Conservation (phyloP, 2,888 invertebrate genomes). For the Idaea dimidiata region DNA sequence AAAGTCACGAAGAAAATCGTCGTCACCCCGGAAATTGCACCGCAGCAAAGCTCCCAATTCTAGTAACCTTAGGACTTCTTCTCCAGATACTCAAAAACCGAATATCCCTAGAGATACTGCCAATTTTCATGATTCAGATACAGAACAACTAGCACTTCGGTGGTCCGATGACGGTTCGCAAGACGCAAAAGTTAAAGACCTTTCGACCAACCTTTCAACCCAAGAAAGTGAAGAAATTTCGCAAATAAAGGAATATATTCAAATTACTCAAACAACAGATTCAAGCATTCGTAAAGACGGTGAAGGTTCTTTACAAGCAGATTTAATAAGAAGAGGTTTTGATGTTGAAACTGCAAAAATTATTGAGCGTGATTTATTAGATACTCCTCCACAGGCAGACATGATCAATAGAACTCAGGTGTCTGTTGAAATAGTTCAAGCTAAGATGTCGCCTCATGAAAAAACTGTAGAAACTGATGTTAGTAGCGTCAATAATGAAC, state of each 20-base stretch:
- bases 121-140: slow-evolving; percentile 53
- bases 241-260: slow-evolving; percentile 67
- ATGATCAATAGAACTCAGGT: slow-evolving; percentile 16
- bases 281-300: slow-evolving; percentile 21
- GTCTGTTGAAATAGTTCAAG: slow-evolving; percentile 22
- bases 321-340: slow-evolving; percentile 69
- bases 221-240: slow-evolving; percentile 62
- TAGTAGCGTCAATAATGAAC: slow-evolving; percentile 34
- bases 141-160: slow-evolving; percentile 53
- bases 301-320: slow-evolving; percentile 51
- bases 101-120: slow-evolving; percentile 25
- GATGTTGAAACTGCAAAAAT: slow-evolving; percentile 70
- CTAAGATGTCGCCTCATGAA: slow-evolving; percentile 28
- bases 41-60: slow-evolving; percentile 60
- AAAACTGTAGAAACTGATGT: slow-evolving; percentile 32
- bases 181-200: slow-evolving; percentile 46
- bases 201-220: slow-evolving; percentile 16
- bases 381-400: slow-evolving; percentile 42
- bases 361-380: slow-evolving; percentile 69
- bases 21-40: slow-evolving; percentile 71
- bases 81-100: slow-evolving; percentile 48
- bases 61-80: slow-evolving; percentile 41
- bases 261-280: slow-evolving; percentile 37
- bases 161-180: slow-evolving; percentile 73
- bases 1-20: slow-evolving; percentile 74